These are phyloP conservation scores for Crocallis elinguaria DNA, from an alignment of 2,888 invertebrate species.

Conservation along the genomic window DNA sequence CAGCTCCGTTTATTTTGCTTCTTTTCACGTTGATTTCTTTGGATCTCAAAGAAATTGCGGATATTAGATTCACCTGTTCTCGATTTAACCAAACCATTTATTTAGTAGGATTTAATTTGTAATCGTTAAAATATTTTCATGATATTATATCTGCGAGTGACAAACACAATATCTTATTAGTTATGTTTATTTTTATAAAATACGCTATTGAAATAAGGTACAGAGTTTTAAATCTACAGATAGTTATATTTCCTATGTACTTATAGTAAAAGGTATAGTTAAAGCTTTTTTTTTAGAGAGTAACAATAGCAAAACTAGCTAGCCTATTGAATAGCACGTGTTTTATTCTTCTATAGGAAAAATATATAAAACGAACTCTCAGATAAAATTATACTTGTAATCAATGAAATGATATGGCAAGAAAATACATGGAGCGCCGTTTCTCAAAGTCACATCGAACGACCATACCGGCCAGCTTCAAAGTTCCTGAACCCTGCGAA, in stretches of 20 bases:
- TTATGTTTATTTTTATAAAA: slow-evolving; percentile 14
- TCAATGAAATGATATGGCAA: slow-evolving; percentile 74
- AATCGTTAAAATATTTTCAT: neutral
- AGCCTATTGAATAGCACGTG: too few relatives aligned
- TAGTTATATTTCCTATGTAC: neutral
- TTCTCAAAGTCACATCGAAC: slow-evolving; percentile 77
- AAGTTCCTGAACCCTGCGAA: slow-evolving; percentile 77
- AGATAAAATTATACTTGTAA: slow-evolving; percentile 27
- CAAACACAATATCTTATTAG: neutral
- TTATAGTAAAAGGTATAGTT: neutral
- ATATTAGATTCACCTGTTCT: slow-evolving; percentile 27
- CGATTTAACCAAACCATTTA: slow-evolving; percentile 29
- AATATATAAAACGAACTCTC: neutral
- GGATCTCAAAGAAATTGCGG: slow-evolving; percentile 29
- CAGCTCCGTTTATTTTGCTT: slow-evolving; percentile 63
- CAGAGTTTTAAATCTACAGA: neutral
- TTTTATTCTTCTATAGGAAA: neutral
- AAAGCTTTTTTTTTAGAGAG: too few relatives aligned
- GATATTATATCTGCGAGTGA: too few relatives aligned
- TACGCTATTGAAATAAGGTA: slow-evolving; percentile 47
- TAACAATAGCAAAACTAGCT: too few relatives aligned
- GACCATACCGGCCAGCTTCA: slow-evolving; percentile 77
- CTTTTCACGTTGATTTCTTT: slow-evolving; percentile 43
- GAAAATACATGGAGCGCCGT: slow-evolving; percentile 83
- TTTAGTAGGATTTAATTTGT: slow-evolving; percentile 17